Evolutionary conservation across 1,140 invertebrate species (phyloP).

Genomic region (Drosophila seguyi): DNA sequence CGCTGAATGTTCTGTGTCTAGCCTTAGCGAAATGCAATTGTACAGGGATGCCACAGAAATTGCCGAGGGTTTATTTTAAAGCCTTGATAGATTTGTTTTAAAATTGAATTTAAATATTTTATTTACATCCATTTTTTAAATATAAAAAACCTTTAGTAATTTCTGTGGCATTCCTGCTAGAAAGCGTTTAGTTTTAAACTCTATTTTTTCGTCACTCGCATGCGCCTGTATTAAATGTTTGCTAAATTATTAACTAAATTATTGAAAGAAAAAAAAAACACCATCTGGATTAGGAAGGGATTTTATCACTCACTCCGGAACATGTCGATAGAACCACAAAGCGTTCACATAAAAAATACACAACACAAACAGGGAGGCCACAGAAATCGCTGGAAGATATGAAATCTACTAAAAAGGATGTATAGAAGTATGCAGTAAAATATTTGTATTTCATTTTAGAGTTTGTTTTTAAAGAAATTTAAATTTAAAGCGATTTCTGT

Average conservation of each 20-base stretch:
- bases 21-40: conserved; percentile 28
- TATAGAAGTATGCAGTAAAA: not conserved
- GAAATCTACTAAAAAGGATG: not conserved
- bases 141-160: not conserved
- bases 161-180: not conserved
- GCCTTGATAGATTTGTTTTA: not conserved
- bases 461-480: not conserved
- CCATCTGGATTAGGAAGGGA: conserved; percentile 21
- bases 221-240: conserved; percentile 53
- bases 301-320: conserved; percentile 52
- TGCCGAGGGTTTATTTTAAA: not conserved
- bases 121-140: not conserved
- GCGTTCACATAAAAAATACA: conserved; percentile 60
- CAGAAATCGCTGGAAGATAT: not conserved
- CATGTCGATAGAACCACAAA: conserved; percentile 79
- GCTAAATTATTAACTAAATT: conserved; percentile 43
- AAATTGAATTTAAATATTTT: not conserved
- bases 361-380: conserved; percentile 20
- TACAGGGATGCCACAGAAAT: not conserved
- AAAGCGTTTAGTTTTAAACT: conserved; percentile 36
- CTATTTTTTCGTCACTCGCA: conserved; percentile 11
- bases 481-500: conserved; percentile 1
- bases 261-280: conserved; percentile 46
- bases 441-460: not conserved
- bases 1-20: conserved; percentile 46